Percentiles rank a stretch among this genome's conserved stretches.
These are phyloP conservation scores for Drosophila chauvacae DNA, from an alignment of 1,140 invertebrate species.

Conservation along the genomic window DNA sequence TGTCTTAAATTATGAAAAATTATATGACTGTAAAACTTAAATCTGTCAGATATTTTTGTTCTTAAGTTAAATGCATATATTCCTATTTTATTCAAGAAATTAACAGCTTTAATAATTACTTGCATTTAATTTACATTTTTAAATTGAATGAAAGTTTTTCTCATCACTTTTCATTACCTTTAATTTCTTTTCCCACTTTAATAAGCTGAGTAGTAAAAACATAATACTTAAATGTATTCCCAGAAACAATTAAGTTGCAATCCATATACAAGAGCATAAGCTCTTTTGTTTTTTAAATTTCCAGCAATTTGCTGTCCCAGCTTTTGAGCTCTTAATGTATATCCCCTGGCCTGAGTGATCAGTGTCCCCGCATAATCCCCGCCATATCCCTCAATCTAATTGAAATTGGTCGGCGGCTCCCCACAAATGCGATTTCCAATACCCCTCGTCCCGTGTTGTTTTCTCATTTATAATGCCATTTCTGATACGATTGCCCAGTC, in stretches of 20 bases:
- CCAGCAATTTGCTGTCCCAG: neutral
- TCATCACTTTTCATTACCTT: neutral
- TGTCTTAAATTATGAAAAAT: too few relatives aligned
- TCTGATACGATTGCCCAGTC: conserved; percentile 28
- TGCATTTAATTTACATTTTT: too few relatives aligned
- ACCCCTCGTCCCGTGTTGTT: neutral
- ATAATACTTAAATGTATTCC: neutral
- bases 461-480: conserved; percentile 32
- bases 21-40: neutral
- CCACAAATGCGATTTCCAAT: conserved; percentile 12
- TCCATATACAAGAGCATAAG: neutral
- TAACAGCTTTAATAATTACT: too few relatives aligned
- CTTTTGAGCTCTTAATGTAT: neutral
- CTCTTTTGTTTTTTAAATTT: neutral
- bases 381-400: conserved; percentile 31
- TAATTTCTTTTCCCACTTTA: neutral
- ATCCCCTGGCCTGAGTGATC: neutral
- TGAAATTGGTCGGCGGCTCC: conserved; percentile 11
- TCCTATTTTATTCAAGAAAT: fast-evolving
- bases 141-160: too few relatives aligned
- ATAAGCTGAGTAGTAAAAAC: neutral
- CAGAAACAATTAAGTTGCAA: neutral
- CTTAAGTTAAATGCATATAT: neutral
- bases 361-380: conserved; percentile 21
- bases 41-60: neutral